Evolutionary conservation across 2,888 invertebrate species (phyloP).

Genomic region (Latrodectus elegans): DNA sequence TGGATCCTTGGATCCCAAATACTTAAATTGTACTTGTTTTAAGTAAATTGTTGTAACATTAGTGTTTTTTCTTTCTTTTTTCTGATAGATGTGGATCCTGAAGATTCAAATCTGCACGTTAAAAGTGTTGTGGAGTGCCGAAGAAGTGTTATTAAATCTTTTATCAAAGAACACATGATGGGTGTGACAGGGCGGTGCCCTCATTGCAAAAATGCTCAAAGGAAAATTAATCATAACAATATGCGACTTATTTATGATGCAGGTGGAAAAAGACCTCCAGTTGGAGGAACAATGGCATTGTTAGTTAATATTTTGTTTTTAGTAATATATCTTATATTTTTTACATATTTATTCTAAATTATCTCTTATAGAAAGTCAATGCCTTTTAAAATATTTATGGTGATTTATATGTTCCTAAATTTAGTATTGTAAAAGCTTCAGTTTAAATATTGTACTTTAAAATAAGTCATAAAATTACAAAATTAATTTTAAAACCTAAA

Average conservation of each 20-base stretch:
- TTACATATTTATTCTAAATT: no score
- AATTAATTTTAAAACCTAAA: no score
- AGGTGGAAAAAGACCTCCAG: not conserved
- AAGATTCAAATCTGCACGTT: slow-evolving; percentile 44
- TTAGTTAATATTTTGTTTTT: not conserved
- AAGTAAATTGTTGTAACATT: no score
- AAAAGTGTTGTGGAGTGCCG: slow-evolving; percentile 73
- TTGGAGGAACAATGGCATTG: not conserved
- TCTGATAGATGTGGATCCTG: slow-evolving; percentile 38
- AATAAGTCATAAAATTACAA: no score
- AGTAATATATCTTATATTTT: no score
- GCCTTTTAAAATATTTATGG: no score
- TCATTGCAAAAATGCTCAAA: slow-evolving; percentile 57
- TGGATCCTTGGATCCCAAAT: no score
- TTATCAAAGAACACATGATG: slow-evolving; percentile 71
- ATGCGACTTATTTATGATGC: slow-evolving; percentile 31
- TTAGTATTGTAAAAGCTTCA: no score
- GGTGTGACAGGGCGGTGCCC: slow-evolving; percentile 62
- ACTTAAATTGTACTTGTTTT: no score
- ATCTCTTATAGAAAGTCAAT: no score
- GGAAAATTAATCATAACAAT: slow-evolving; percentile 35
- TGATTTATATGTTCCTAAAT: no score
- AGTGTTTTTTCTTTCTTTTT: not conserved
- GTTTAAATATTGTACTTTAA: no score
- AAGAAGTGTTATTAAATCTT: slow-evolving; percentile 72